phyloP scores from a whole-genome alignment of 2,888 invertebrate species.

The Drosophila robusta region DNA sequence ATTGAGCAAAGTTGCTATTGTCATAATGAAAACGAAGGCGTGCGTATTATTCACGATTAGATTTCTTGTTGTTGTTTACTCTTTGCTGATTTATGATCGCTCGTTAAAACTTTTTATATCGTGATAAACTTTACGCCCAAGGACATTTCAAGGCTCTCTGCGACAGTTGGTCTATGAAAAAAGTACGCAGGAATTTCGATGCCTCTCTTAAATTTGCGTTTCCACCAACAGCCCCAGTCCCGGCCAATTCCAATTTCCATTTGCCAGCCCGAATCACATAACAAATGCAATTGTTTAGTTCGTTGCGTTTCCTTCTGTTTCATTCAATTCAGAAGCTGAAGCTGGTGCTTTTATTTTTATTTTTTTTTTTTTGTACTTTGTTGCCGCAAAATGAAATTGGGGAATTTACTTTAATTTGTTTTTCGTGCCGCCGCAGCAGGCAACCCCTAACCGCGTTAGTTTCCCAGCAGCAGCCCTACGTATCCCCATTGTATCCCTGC shows the following conservation, averaged over 20 bases:
- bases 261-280: constrained; percentile 34
- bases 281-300: constrained; percentile 63
- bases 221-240: not conserved
- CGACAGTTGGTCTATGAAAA: constrained; percentile 23
- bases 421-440: constrained; percentile 77
- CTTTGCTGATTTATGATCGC: constrained; percentile 52
- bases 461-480: constrained; percentile 9
- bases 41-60: constrained; percentile 59
- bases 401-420: constrained; percentile 80
- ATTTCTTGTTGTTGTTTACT: constrained; percentile 37
- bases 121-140: constrained; percentile 48
- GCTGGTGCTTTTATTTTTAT: constrained; percentile 38
- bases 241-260: constrained; percentile 26
- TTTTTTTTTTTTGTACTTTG: constrained; percentile 55
- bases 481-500: not conserved
- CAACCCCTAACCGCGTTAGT: constrained; percentile 30
- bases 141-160: constrained; percentile 36
- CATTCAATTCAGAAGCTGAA: constrained; percentile 62
- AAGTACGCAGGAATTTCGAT: not conserved
- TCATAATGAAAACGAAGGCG: constrained; percentile 61
- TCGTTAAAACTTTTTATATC: constrained; percentile 60
- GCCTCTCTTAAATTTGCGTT: constrained; percentile 14
- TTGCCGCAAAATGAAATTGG: constrained; percentile 78
- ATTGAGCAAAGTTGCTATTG: constrained; percentile 32
- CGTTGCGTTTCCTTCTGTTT: constrained; percentile 66